phyloP scores from a whole-genome alignment of 2,113 vertebrate species.

The Ailurus styani region DNA sequence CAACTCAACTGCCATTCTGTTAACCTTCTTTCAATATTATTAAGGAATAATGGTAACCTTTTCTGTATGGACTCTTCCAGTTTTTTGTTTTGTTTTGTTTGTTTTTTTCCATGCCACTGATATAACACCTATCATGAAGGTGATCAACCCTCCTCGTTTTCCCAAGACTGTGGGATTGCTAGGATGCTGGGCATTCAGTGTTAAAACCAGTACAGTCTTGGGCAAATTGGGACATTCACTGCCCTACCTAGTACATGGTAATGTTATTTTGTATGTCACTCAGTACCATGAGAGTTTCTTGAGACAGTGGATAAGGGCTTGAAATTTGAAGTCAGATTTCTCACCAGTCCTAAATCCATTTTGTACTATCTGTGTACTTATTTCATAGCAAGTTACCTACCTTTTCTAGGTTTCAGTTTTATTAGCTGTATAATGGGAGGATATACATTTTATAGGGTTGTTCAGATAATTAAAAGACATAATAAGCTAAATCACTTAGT shows the following conservation, averaged over 20 bases:
- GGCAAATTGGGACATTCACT: not conserved
- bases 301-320: not conserved
- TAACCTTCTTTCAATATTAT: not conserved
- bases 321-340: not conserved
- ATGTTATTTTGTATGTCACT: not conserved
- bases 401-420: not conserved
- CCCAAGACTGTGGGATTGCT: not conserved
- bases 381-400: not conserved
- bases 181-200: not conserved
- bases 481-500: not conserved
- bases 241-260: not conserved
- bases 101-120: not conserved
- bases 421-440: not conserved
- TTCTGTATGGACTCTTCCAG: fast-evolving
- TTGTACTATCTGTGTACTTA: not conserved
- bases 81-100: too few relatives aligned
- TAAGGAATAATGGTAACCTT: not conserved
- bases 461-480: not conserved
- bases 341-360: not conserved
- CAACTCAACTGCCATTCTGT: not conserved
- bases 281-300: not conserved
- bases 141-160: not conserved
- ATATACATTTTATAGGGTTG: not conserved
- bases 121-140: fast-evolving
- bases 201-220: not conserved